Conservation (phyloP, 2,113 vertebrate species). For the Chloropsis cyanopogon region DNA sequence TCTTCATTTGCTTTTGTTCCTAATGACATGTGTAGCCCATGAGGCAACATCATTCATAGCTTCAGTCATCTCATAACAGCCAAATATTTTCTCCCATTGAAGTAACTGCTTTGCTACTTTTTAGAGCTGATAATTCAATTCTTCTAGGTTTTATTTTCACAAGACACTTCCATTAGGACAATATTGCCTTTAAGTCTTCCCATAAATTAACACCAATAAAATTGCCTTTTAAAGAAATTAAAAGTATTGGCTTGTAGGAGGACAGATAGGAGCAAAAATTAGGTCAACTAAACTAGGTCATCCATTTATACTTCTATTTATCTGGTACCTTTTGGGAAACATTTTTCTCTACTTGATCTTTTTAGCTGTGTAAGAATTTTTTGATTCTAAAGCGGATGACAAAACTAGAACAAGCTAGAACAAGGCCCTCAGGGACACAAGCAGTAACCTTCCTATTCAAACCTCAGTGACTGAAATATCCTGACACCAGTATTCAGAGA, state of each 20-base stretch:
- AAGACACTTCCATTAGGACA: not conserved
- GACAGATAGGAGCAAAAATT: not conserved
- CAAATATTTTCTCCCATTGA: not conserved
- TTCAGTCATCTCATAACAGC: not conserved
- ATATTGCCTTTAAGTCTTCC: not conserved
- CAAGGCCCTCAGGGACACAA: not conserved
- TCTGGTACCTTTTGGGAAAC: slow-evolving; percentile 14
- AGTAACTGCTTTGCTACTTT: not conserved
- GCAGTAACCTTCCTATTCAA: not conserved
- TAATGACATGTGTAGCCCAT: not conserved
- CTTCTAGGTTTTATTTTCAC: not conserved
- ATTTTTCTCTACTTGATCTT: not conserved
- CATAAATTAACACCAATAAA: slow-evolving; percentile 30
- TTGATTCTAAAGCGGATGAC: not conserved
- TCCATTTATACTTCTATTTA: slow-evolving; percentile 27
- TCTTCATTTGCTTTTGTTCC: not conserved
- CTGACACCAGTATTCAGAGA: not conserved
- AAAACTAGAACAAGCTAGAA: not conserved
- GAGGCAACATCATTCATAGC: not conserved
- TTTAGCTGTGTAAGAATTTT: not conserved
- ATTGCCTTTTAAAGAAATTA: slow-evolving; percentile 17
- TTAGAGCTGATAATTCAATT: slow-evolving; percentile 18
- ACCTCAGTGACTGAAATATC: not conserved
- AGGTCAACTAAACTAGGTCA: slow-evolving; percentile 48
- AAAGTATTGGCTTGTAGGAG: not conserved